These are phyloP conservation scores for Pimpla rufipes DNA, from an alignment of 2,888 invertebrate species.

Conservation along the genomic window DNA sequence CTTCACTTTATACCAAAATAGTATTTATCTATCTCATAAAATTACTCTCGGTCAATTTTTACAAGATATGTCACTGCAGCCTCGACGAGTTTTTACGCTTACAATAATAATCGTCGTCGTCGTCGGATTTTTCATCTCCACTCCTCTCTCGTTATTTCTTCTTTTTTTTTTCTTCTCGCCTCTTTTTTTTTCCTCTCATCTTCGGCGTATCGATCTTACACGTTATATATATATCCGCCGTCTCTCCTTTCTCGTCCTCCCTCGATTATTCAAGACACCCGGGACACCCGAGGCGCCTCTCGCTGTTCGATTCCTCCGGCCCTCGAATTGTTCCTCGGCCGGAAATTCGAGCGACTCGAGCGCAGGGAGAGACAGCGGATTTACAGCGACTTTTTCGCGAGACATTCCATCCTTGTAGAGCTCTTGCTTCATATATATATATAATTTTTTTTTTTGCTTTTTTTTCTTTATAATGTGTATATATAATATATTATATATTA, in stretches of 20 bases:
- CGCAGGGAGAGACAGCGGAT: conserved; percentile 56
- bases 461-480: conserved; percentile 50
- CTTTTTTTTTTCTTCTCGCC: neutral
- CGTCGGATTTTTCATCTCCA: conserved; percentile 21
- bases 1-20: conserved; percentile 80
- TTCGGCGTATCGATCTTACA: conserved; percentile 41
- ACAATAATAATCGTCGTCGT: conserved; percentile 9
- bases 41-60: conserved; percentile 73
- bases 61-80: conserved; percentile 57
- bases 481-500: conserved; percentile 56
- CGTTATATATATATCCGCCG: neutral
- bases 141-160: neutral
- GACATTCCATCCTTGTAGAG: conserved; percentile 53
- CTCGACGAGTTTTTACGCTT: conserved; percentile 34
- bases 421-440: conserved; percentile 54
- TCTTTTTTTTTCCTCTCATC: neutral
- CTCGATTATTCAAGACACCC: conserved; percentile 7
- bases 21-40: conserved; percentile 81
- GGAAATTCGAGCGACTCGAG: conserved; percentile 21
- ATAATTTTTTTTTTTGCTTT: conserved; percentile 19
- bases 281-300: conserved; percentile 14
- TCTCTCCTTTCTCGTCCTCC: conserved; percentile 17
- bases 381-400: conserved; percentile 52
- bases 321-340: neutral
- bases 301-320: conserved; percentile 24